Evolutionary conservation across 2,113 vertebrate genomes (phyloP), one percentile per base, ranked within the genome.

Genomic region (Grantiella picta): DNA sequence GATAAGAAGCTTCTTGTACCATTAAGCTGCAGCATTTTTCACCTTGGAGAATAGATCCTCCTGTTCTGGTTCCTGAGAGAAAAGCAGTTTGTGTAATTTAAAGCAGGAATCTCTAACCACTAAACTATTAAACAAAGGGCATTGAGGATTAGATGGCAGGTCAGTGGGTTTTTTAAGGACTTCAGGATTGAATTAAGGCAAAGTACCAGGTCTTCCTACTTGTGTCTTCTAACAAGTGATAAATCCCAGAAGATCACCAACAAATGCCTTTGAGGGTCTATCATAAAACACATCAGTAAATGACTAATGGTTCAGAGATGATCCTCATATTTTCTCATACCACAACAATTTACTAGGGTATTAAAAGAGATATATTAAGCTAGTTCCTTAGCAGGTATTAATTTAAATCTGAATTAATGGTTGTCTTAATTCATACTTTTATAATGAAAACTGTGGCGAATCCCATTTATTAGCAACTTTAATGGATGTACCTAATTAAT

Each of bases 1-100:
- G 27, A 75, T 71, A 72, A 95, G 92, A 95, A 81, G 54, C 22
- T 77, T 86, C 28, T 82, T 15, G 1, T 92, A 50, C 45, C 45
- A 31, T 86, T 75, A 66, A 81, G 44, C 23, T 84, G 69, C 47
- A 61, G 42, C 20, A 57, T 64, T 94, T 91, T 95, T 94, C 90
- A 93, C 92, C 82, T 93, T 94, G 85, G 93, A 87, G 36, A 80
- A 82, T 7, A 93, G 53, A 79, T 87, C 22, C 27, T 79, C 13
- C 27, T 82, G 36, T 72, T 90, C 65, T 88, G n/a, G 35, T 80
- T 94, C 76, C 82, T 69, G 66, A 89, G 89, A 36, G 29, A 83
- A 60, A 81, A 89, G 27, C 42, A 29, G 44, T 28, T 76, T 82
- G n/a, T 90, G 66, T 72, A 85, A 82, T 72, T 90, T 80, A 90